Conservation (phyloP, 2,113 vertebrate genomes). For the Neogale vison region DNA sequence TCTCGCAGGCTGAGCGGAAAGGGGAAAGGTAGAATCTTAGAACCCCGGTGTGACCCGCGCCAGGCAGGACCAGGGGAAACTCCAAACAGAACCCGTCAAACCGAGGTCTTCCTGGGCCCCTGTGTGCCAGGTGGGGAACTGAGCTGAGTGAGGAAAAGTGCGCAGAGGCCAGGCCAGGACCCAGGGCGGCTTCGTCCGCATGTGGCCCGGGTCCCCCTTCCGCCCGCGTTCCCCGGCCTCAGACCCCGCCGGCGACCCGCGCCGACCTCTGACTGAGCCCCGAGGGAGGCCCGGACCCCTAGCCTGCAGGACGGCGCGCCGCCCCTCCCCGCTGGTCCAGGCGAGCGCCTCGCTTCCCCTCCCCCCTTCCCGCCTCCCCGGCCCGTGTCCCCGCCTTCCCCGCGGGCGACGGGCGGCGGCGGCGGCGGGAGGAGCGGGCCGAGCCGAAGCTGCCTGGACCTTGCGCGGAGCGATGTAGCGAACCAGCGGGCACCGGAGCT, state of each 20-base stretch:
- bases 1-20: background rate
- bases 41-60: background rate
- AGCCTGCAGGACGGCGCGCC: slow-evolving; percentile 2
- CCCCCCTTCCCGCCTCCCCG: slow-evolving; percentile 78
- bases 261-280: background rate
- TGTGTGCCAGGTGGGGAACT: slow-evolving; percentile 57
- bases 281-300: slow-evolving; percentile 33
- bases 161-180: background rate
- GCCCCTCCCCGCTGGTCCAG: slow-evolving; percentile 67
- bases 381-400: slow-evolving; percentile 77
- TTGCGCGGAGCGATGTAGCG: slow-evolving; percentile 66
- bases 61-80: slow-evolving; percentile 27
- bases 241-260: background rate
- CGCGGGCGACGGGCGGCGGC: slow-evolving; percentile 69
- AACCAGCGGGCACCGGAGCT: slow-evolving; percentile 42
- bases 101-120: background rate
- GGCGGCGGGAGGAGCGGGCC: slow-evolving; percentile 63
- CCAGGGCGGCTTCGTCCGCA: background rate
- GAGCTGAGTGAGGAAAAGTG: background rate
- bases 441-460: slow-evolving; percentile 55
- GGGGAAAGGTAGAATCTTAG: background rate
- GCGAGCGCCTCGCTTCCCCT: slow-evolving; percentile 65
- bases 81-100: background rate
- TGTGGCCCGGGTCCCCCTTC: background rate
- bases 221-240: background rate